Base-by-base conservation (phyloP, 2,113 vertebrate species). In the Entelurus aequoreus region DNA sequence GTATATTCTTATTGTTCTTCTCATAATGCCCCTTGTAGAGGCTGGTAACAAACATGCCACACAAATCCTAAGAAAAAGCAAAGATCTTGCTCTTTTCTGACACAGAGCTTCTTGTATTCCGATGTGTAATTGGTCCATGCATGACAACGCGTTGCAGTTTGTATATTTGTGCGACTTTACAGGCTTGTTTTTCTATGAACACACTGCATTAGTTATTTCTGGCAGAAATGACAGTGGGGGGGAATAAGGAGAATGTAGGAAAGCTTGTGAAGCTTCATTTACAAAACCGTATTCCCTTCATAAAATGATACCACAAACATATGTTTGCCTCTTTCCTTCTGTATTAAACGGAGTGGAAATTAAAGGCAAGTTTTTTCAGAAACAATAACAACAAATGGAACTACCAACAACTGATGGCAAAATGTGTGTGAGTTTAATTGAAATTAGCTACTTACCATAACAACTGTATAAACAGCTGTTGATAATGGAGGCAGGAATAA, bases 391-490 rank as follows among this genome's bases (percentile, higher is more conserved):
- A 11, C n/a, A 5, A 44, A 42, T 42, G n/a, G 38, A 57, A 40
- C 38, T 11, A 19, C n/a, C 15, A 7, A 16, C 54, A 12, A 10
- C 28, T 14, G 52, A 54, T 37, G 52, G 28, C 6, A 54, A 37
- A 15, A 35, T 54, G 28, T 36, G 13, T 4, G 7, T 13, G 7
- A 35, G 14, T 57, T 12, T 57, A 42, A 19, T 57, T 19, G 38
- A 44, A 57, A 57, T 19, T 19, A 42, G 19, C 4, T 4, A 8
- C 8, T 10, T 9, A 11, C 7, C 9, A 57, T 42, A 44, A 40
- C 37, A 6, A 9, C 42, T 57, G 53, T 53, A 77, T 52, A 71
- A 68, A 0, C 65, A 79, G 72, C 71, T 78, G 77, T 63, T 66
- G 46, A 62, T 71, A 62, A 78, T 9, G 36, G 65, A 55, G 15